Evolutionary conservation across 2,888 invertebrate genomes (phyloP).

Genomic region (Drosophila yooni): DNA sequence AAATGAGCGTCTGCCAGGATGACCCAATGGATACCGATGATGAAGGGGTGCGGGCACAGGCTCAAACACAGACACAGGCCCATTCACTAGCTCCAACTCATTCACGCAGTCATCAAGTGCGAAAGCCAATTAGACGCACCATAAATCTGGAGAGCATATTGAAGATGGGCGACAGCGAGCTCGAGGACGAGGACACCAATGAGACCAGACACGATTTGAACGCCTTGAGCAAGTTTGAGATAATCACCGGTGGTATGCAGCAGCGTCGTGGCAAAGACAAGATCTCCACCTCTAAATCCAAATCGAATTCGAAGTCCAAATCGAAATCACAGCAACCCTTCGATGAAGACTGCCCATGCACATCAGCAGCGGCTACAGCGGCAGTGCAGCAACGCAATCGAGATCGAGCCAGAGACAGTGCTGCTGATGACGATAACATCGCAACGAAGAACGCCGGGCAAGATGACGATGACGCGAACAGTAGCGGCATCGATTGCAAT

Average conservation of each 20-base stretch:
- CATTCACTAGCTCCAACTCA: not conserved
- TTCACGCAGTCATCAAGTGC: conserved; percentile 46
- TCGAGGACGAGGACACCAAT: conserved; percentile 83
- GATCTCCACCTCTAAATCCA: not conserved
- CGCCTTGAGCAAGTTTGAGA: conserved; percentile 75
- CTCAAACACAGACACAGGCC: not conserved
- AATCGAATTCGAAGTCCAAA: not conserved
- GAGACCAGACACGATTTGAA: conserved; percentile 61
- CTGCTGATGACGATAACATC: conserved; percentile 1
- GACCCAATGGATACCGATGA: conserved; percentile 46
- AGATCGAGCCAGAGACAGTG: not conserved
- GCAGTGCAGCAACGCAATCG: conserved; percentile 35
- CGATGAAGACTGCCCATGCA: conserved; percentile 41
- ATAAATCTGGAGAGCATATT: conserved; percentile 83
- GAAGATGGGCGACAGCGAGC: conserved; percentile 85
- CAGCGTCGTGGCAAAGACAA: conserved; percentile 28
- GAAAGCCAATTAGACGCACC: conserved; percentile 79
- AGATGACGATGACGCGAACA: conserved; percentile 20
- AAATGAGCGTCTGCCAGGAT: conserved; percentile 78
- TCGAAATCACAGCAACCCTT: not conserved
- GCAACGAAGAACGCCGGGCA: not conserved
- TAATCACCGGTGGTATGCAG: conserved; percentile 61
- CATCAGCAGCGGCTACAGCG: conserved; percentile 53
- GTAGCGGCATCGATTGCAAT: conserved; percentile 56
- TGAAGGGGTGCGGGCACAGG: conserved; percentile 1